phyloP scores from a whole-genome alignment of 2,888 invertebrate species.

The Lasioglossum leucozonium region DNA sequence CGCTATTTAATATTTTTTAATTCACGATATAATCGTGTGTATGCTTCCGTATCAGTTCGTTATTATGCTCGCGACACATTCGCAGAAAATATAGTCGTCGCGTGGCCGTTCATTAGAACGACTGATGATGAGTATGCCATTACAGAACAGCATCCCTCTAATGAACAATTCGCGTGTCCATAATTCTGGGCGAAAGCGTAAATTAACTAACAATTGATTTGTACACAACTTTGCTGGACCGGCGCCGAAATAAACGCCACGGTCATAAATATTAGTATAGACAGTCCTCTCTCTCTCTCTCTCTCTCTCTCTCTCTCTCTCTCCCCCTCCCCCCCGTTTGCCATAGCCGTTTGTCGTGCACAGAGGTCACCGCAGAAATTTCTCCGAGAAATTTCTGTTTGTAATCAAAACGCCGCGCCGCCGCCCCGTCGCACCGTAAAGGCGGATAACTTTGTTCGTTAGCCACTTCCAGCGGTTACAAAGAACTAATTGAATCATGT shows the following conservation, averaged over 20 bases:
- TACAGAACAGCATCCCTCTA: conserved; percentile 33
- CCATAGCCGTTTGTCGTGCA: conserved; percentile 1
- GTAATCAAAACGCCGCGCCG: conserved; percentile 39
- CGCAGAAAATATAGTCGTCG: conserved; percentile 16
- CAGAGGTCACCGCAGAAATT: not conserved
- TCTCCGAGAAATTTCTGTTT: not conserved
- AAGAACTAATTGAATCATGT: not conserved
- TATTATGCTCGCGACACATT: conserved; percentile 16
- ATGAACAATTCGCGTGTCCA: conserved; percentile 40
- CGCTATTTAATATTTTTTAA: not conserved
- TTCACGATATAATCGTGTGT: not conserved
- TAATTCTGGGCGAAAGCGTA: conserved; percentile 38
- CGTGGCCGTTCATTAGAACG: conserved; percentile 20
- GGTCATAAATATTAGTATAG: conserved; percentile 47
- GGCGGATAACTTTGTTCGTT: not conserved
- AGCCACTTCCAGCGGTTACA: not conserved
- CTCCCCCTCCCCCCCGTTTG: too few relatives aligned
- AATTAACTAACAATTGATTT: conserved; percentile 57
- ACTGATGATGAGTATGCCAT: conserved; percentile 38
- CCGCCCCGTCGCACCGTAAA: not conserved
- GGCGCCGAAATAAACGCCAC: conserved; percentile 35
- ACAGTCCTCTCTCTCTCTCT: too few relatives aligned
- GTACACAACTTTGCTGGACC: conserved; percentile 44
- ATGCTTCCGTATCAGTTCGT: not conserved
- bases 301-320: too few relatives aligned